phyloP scores from a whole-genome alignment of 2,797 vertebrate species.

The Sebastiscus albofasciatus region DNA sequence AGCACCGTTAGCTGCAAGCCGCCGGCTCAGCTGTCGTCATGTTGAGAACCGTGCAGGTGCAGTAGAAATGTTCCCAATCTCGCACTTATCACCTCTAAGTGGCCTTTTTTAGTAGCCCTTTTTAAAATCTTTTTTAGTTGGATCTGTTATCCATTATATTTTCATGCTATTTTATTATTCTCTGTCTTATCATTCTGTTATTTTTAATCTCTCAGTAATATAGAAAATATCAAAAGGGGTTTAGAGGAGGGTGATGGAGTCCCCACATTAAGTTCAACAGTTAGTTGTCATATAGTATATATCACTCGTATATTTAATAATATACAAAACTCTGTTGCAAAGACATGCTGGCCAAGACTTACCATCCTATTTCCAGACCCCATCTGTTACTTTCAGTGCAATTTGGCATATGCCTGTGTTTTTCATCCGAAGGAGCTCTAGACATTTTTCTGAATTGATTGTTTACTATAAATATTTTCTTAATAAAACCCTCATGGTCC shows the following conservation, averaged over 20 bases:
- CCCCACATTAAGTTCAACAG: background rate
- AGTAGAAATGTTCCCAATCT: too few species aligned
- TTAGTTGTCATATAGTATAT: background rate
- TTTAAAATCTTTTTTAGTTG: background rate
- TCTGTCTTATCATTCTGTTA: background rate
- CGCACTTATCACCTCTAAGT: background rate
- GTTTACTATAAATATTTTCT: conserved; percentile 5
- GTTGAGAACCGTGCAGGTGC: too few species aligned
- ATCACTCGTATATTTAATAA: background rate
- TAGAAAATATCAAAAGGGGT: background rate
- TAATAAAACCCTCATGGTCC: background rate
- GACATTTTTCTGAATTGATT: background rate
- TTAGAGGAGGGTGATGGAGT: background rate
- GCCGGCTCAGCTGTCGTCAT: too few species aligned
- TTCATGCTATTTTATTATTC: background rate
- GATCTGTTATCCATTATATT: background rate
- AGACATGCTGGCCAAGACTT: conserved; percentile 3
- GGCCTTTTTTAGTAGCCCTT: background rate
- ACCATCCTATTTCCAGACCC: conserved; percentile 16
- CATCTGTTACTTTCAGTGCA: conserved; percentile 28
- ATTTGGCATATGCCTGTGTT: conserved; percentile 5
- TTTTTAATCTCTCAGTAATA: background rate
- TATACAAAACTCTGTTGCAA: background rate
- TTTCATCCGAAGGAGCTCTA: background rate
- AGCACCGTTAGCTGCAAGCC: too few species aligned